phyloP scores from a whole-genome alignment of 1,140 invertebrate genomes.

The Parasteatoda tepidariorum region DNA sequence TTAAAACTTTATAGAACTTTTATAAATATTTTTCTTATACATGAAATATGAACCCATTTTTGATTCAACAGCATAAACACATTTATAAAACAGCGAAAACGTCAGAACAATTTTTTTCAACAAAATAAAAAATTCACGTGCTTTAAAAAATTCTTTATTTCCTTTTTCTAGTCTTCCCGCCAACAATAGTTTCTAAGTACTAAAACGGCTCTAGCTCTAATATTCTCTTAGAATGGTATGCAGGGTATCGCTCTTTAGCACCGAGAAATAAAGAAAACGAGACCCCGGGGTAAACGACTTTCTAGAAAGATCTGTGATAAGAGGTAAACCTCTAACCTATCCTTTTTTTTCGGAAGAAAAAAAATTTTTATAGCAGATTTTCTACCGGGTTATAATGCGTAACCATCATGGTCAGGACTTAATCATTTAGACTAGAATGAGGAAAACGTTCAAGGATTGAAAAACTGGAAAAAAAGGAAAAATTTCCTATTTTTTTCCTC shows the following conservation, averaged over 20 bases:
- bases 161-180: not conserved
- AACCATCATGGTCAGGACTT: slow-evolving; percentile 27
- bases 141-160: not conserved
- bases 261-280: not conserved
- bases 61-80: too few species aligned
- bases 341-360: not conserved
- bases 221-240: not conserved
- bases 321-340: not conserved
- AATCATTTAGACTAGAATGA: slow-evolving; percentile 24
- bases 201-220: not conserved
- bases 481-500: not conserved
- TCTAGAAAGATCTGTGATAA: slow-evolving; percentile 15
- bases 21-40: too few species aligned
- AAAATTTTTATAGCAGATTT: not conserved
- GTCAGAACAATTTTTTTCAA: too few species aligned
- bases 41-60: too few species aligned
- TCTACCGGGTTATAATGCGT: not conserved
- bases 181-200: slow-evolving; percentile 21
- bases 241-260: not conserved
- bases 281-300: not conserved
- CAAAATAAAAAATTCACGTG: not conserved
- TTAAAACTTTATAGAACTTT: too few species aligned
- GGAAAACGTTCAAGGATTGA: not conserved
- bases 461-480: slow-evolving; percentile 10
- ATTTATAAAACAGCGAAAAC: too few species aligned